Evolutionary conservation across 1,140 invertebrate species (phyloP), one percentile per base, ranked within the genome.

Genomic region (Neelides sp.): DNA sequence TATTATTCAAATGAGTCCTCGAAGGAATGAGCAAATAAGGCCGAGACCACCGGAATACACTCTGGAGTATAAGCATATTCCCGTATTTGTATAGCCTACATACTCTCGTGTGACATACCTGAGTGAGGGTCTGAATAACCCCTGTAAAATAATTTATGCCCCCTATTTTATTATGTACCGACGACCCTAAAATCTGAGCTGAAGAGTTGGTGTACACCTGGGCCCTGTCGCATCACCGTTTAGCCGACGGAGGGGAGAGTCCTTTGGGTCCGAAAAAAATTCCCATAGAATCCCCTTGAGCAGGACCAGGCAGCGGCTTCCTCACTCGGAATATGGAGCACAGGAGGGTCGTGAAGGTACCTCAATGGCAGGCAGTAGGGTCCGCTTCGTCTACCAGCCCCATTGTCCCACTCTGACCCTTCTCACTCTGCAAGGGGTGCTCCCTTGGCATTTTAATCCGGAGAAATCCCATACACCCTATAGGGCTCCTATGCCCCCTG

Each of bases 71-170:
- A n/a, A n/a, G n/a, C n/a, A n/a, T n/a, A n/a, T n/a, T n/a, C n/a
- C n/a, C n/a, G n/a, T n/a, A n/a, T n/a, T n/a, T n/a, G n/a, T n/a
- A n/a, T n/a, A n/a, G n/a, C n/a, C n/a, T n/a, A n/a, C n/a, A n/a
- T n/a, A n/a, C n/a, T n/a, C n/a, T n/a, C n/a, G n/a, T n/a, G n/a
- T n/a, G n/a, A n/a, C n/a, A n/a, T n/a, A n/a, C n/a, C n/a, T n/a
- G n/a, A n/a, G n/a, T n/a, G n/a, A n/a, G n/a, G n/a, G n/a, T n/a
- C n/a, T n/a, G n/a, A n/a, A n/a, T n/a, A 42, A 55, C 52, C 52
- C 57, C 52, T 54, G 57, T 50, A 54, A 58, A 58, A 58, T 58
- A 58, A 58, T 58, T 58, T 58, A 58, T 58, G 53, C 52, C 57
- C 57, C 47, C 57, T 58, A 58, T 58, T 58, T 58, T 54, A 58